Conservation (phyloP, 2,888 invertebrate species). For the Eupithecia abbreviata region DNA sequence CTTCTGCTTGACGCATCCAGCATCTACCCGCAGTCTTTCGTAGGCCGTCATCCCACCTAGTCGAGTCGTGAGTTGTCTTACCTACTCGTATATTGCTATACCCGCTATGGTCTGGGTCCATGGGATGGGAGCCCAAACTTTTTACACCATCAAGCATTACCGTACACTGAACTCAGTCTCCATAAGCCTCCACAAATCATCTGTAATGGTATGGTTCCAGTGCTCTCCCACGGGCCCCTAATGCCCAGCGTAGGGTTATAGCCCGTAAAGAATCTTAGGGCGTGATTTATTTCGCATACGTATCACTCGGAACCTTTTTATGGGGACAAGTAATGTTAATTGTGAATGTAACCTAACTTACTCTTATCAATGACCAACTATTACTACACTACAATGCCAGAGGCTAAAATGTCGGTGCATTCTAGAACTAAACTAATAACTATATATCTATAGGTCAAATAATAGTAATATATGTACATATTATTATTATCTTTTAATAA, state of each 20-base stretch:
- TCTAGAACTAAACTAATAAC: neutral
- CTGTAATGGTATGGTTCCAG: neutral
- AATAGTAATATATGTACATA: too few species aligned
- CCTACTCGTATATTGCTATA: too few species aligned
- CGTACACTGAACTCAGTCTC: neutral
- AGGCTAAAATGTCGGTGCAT: neutral
- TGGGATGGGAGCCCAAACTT: neutral
- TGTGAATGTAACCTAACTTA: neutral
- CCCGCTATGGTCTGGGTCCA: neutral
- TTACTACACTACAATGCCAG: neutral
- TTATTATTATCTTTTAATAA: too few species aligned
- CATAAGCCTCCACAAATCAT: constrained; percentile 8
- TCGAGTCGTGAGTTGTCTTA: too few species aligned
- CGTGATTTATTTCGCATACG: neutral
- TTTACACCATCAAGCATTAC: neutral
- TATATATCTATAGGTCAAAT: neutral
- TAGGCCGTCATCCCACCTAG: too few species aligned
- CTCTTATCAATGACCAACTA: neutral
- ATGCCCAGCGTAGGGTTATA: constrained; percentile 10
- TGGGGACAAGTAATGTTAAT: neutral
- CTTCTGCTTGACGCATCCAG: too few species aligned
- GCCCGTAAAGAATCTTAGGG: constrained; percentile 2
- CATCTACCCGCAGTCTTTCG: too few species aligned
- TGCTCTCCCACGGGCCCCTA: constrained; percentile 5
- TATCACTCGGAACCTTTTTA: neutral